These are phyloP conservation scores for Porites rus DNA, from an alignment of 92 coral and sea anemone species.

Conservation along the genomic window DNA sequence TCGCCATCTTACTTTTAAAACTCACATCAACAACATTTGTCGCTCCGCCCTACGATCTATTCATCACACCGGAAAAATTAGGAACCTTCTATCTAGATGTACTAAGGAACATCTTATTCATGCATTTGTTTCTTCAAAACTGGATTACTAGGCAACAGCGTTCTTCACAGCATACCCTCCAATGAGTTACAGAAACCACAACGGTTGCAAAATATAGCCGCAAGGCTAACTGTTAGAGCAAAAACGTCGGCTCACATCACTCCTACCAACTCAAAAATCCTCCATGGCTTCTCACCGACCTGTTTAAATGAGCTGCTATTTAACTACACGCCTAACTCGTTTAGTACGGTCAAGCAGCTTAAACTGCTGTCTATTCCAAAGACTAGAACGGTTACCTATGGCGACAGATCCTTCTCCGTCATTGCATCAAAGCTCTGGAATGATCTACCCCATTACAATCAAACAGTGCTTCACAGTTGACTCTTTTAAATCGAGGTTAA, in stretches of 20 bases:
- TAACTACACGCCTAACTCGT: slow-evolving; percentile 7
- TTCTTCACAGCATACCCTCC: not conserved
- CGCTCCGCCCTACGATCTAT: not conserved
- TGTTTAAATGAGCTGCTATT: no score
- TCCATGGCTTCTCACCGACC: no score
- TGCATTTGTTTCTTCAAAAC: not conserved
- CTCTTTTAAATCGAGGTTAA: no score
- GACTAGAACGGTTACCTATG: not conserved
- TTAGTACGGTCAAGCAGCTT: not conserved
- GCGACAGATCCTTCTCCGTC: no score
- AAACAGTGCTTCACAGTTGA: no score
- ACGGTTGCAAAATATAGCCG: no score
- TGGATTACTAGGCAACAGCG: not conserved
- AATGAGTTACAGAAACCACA: not conserved
- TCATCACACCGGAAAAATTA: not conserved
- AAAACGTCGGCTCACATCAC: no score
- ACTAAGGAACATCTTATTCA: not conserved
- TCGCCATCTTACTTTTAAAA: slow-evolving; percentile 2
- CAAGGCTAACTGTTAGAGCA: not conserved
- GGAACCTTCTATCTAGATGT: not conserved
- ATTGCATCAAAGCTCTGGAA: no score
- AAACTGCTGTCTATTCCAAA: slow-evolving; percentile 1
- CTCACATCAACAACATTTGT: slow-evolving; percentile 1
- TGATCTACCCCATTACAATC: no score
- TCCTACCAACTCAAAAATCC: not conserved